Percentiles rank a stretch among this genome's conserved stretches.
Conservation (phyloP, 2,797 vertebrate species). For the Lepus townsendii region DNA sequence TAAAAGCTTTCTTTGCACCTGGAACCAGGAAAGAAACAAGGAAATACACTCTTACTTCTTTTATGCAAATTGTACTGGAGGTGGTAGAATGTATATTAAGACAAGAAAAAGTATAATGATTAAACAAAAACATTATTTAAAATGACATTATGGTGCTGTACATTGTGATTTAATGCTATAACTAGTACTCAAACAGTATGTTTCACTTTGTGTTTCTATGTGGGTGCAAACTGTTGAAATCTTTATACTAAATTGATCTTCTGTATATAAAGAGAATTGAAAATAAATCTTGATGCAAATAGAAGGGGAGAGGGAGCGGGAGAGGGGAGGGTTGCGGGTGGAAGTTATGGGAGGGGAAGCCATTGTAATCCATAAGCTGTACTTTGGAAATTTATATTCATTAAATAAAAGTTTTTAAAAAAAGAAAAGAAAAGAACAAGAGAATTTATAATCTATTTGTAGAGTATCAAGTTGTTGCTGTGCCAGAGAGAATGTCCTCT, state of each 20-base stretch:
- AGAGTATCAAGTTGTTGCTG: neutral
- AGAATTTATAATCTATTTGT: neutral
- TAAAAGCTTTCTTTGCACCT: neutral
- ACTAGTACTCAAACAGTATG: no score
- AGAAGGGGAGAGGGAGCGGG: no score
- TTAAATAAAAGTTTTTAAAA: conserved; percentile 12
- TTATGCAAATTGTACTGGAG: neutral
- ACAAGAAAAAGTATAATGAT: neutral
- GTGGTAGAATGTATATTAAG: neutral
- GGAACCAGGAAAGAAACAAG: neutral
- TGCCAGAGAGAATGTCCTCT: neutral
- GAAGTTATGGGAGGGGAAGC: no score
- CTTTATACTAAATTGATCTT: no score
- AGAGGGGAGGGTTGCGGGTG: no score
- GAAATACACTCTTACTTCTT: neutral
- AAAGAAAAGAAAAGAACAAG: neutral
- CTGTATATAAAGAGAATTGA: no score
- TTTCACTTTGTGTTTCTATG: no score
- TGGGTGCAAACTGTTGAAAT: no score
- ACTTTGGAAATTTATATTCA: no score
- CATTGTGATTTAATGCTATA: no score
- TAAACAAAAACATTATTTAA: neutral
- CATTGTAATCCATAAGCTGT: no score
- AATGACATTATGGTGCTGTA: neutral
- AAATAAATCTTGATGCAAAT: no score